Base-by-base conservation (phyloP, 2,888 invertebrate genomes). In the Boloria euphrosyne region DNA sequence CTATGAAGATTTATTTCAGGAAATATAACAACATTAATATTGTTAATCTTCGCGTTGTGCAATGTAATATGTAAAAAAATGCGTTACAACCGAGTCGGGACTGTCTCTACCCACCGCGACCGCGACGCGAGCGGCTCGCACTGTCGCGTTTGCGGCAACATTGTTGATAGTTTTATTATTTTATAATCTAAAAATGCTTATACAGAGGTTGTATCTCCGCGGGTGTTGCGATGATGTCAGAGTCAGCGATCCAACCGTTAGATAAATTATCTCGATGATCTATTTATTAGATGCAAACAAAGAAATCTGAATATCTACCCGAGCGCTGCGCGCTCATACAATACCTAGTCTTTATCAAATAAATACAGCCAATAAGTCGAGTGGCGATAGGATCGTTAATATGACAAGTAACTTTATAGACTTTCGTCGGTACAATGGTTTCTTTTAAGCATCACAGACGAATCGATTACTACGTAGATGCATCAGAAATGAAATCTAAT, bases 221-320 rank as follows among this genome's bases (percentile, higher is more conserved):
- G 16, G 31, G 13, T 31, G 50, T 50, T 17, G 59, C 50, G 16
- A 49, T 10, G 1, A 10, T 49, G 47, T n/a, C 65, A 58, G 60
- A 54, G 50, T 50, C 60, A 3, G 14, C 55, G 68, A 70, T 68
- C 49, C 50, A 58, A 55, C 54, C 38, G 49, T 47, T 50, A 49
- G 72, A 71, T 74, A 72, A 44, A 38, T 22, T 70, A 73, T 73
- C 68, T 67, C 72, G 66, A 27, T 67, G 68, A 75, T 75, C 75
- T 74, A 73, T 66, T 75, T 74, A 74, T 75, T 76, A 73, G 71
- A 76, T 73, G 75, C 75, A 74, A 75, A 76, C 76, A 76, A 76
- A 74, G 71, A 64, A 73, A 74, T 75, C 75, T 74, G 74, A 74
- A 75, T 75, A 74, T 67, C 67, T 66, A 70, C 66, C 71, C 60